Percentiles rank a stretch among this genome's conserved stretches.
phyloP scores from a whole-genome alignment of 1,140 invertebrate species.

The Panagrolaimus sp. region DNA sequence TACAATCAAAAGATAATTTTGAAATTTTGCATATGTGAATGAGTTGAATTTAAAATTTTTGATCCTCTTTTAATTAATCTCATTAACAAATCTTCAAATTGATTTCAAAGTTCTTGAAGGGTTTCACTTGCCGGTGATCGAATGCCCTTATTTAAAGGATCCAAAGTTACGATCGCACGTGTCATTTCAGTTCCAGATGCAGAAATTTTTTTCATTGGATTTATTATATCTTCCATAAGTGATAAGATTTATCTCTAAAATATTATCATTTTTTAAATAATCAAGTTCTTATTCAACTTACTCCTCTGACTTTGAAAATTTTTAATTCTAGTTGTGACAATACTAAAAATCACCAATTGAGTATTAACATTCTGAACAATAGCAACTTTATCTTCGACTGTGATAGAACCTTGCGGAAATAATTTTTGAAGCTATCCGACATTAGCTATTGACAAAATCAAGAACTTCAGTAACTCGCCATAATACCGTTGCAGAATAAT shows the following conservation, averaged over 20 bases:
- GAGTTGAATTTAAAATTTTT: not conserved
- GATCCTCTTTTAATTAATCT: constrained; percentile 16
- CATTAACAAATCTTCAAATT: constrained; percentile 21
- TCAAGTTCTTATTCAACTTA: not conserved
- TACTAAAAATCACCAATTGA: constrained; percentile 17
- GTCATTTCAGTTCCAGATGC: constrained; percentile 20
- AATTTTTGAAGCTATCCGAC: constrained; percentile 27
- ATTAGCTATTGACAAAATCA: constrained; percentile 33
- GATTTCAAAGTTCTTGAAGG: constrained; percentile 23
- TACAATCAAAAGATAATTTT: constrained; percentile 4
- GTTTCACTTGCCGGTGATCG: constrained; percentile 29
- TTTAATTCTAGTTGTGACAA: not conserved
- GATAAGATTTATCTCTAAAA: constrained; percentile 19
- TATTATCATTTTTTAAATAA: not conserved
- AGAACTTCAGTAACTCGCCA: constrained; percentile 30
- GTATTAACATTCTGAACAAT: constrained; percentile 31
- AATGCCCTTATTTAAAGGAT: constrained; percentile 34
- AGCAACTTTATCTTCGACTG: constrained; percentile 31
- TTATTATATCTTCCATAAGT: constrained; percentile 21
- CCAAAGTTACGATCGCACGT: constrained; percentile 25
- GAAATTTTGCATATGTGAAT: constrained; percentile 10
- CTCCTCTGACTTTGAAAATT: not conserved
- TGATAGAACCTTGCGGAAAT: constrained; percentile 14
- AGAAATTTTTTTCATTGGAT: constrained; percentile 7
- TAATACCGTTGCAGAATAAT: constrained; percentile 16